phyloP scores from a whole-genome alignment of 2,797 vertebrate species.

The Phaenicophaeus curvirostris region DNA sequence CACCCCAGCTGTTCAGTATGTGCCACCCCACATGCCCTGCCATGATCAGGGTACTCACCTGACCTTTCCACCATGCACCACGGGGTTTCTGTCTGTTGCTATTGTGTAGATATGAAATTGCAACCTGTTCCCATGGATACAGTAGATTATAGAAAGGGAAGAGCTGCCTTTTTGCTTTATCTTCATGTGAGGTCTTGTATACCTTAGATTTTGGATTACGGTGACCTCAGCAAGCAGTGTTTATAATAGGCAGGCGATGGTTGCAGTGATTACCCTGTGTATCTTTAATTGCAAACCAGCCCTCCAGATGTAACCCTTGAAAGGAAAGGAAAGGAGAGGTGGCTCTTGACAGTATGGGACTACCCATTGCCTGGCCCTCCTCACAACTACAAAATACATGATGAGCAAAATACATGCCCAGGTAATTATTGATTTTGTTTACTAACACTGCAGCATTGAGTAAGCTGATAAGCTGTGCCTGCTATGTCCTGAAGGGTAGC shows the following conservation, averaged over 20 bases:
- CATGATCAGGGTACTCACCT: background rate
- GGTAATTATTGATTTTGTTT: fast-evolving
- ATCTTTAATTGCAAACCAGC: background rate
- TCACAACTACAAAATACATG: fast-evolving
- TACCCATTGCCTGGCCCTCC: background rate
- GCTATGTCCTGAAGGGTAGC: fast-evolving
- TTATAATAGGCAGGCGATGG: background rate
- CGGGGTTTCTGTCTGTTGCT: background rate
- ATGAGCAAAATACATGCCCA: background rate
- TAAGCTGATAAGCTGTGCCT: fast-evolving
- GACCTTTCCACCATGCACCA: background rate
- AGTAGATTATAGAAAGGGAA: background rate
- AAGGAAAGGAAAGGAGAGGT: background rate
- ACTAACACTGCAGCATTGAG: background rate
- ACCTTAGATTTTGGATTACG: background rate
- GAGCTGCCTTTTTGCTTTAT: background rate
- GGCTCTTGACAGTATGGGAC: fast-evolving
- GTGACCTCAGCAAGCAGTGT: background rate
- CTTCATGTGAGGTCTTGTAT: background rate
- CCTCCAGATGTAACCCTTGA: background rate
- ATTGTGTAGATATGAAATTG: background rate
- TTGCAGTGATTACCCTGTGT: fast-evolving
- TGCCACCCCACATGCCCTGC: background rate
- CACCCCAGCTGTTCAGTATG: fast-evolving
- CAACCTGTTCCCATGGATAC: conserved; percentile 65